Base-by-base conservation (phyloP, 2,888 invertebrate species). In the Drosophila paranaensis region DNA sequence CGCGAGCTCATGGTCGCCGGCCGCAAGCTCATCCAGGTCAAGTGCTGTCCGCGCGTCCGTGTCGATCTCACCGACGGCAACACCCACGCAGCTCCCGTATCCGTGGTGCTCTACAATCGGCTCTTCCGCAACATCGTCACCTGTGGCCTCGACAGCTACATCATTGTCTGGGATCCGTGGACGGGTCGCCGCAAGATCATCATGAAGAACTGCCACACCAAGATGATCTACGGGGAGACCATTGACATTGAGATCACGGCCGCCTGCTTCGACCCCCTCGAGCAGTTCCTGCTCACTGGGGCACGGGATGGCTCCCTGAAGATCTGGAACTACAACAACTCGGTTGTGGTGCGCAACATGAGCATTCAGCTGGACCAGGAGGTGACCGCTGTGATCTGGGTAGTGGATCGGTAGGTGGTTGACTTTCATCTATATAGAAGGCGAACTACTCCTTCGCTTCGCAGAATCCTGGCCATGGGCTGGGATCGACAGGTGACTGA, bases 251-350 rank as follows among this genome's bases (percentile, higher is more conserved):
- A 91, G 75, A 92, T 92, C 30, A 92, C 92, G 0, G 92, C 92
- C 6, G 92, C 91, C 8, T 90, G 90, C 53, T 91, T 97, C 91
- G 96, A 97, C 93, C 95, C 95, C 0, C 95, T 95, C 27, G 93
- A 94, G 78, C 96, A 96, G 89, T 94, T 96, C 66, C 93, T 97
- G 35, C 92, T 97, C 64, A 97, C 97, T 0, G 97, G 96, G 2
- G 97, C 96, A 0, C 94, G 95, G 57, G 95, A 97, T 91, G 97
- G 97, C 13, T 94, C 95, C 0, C 93, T 97, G 9, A 92, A 95
- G 93, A 94, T 97, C 39, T 97, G 97, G 97, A 96, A 97, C 92
- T 97, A 97, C 89, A 97, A 96, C 89, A 96, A 96, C 30, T 97
- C 97, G 0, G 94, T 94, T 9, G 96, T 96, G 82, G 91, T 97